These are phyloP conservation scores for Hipposideros armiger DNA, from an alignment of 2,113 vertebrate species.

Conservation along the genomic window DNA sequence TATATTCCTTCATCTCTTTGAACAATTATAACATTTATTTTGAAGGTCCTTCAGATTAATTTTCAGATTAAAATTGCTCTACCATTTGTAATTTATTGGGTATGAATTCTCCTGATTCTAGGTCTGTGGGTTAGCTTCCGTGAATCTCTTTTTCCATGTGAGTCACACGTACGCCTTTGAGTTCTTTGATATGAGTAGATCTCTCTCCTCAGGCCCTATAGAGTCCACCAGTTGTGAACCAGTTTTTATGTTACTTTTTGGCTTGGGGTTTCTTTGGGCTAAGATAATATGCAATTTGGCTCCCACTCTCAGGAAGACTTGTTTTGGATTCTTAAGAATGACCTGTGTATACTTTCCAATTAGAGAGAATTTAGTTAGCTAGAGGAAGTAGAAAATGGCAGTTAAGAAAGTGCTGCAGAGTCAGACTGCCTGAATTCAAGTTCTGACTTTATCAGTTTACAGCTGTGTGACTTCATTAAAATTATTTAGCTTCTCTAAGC, in stretches of 20 bases:
- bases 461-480: not conserved
- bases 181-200: not conserved
- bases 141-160: not conserved
- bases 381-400: not conserved
- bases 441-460: not conserved
- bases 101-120: not conserved
- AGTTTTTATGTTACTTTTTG: not conserved
- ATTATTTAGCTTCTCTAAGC: not conserved
- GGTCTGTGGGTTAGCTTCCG: not conserved
- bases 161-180: not conserved
- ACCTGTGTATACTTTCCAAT: not conserved
- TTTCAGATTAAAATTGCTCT: constrained; percentile 11
- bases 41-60: not conserved
- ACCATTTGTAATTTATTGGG: not conserved
- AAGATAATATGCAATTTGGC: not conserved
- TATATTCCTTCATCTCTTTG: not conserved
- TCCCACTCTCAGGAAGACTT: not conserved
- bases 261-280: not conserved
- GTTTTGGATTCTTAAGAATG: not conserved
- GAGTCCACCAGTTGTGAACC: not conserved
- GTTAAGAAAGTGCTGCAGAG: not conserved
- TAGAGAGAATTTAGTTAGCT: not conserved
- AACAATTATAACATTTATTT: constrained; percentile 17
- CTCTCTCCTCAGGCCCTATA: not conserved
- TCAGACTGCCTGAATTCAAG: not conserved